Evolutionary conservation across 2,888 invertebrate genomes (phyloP).

Genomic region (Campaea margaritaria): DNA sequence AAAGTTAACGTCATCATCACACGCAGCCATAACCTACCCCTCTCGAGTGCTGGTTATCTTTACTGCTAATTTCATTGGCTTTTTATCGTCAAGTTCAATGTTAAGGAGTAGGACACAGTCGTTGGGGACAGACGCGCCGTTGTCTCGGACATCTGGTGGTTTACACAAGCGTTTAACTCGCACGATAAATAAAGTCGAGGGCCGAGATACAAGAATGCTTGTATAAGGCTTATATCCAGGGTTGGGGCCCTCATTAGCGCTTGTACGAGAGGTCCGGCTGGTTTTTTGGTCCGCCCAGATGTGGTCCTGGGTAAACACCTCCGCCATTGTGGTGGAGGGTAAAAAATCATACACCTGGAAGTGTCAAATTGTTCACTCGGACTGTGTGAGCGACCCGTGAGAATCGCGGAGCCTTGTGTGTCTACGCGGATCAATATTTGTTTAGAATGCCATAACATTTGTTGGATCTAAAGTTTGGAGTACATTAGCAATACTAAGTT

Average conservation of each 20-base stretch:
- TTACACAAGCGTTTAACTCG: slow-evolving; percentile 59
- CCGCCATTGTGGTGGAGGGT: slow-evolving; percentile 70
- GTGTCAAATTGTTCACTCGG: slow-evolving; percentile 84
- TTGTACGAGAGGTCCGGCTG: slow-evolving; percentile 79
- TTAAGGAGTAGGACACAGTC: slow-evolving; percentile 68
- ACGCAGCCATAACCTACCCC: slow-evolving; percentile 68
- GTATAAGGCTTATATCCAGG: slow-evolving; percentile 48
- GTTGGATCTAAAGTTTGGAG: slow-evolving; percentile 14
- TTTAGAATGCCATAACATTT: slow-evolving; percentile 30
- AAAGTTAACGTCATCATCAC: slow-evolving; percentile 38
- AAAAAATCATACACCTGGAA: slow-evolving; percentile 84
- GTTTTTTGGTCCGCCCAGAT: slow-evolving; percentile 82
- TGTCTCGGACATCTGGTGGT: slow-evolving; percentile 73
- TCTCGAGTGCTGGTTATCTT: slow-evolving; percentile 66
- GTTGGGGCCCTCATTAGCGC: slow-evolving; percentile 72
- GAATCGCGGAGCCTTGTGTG: slow-evolving; percentile 59
- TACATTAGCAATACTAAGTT: slow-evolving; percentile 28
- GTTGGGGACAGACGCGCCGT: slow-evolving; percentile 62
- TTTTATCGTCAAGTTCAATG: slow-evolving; percentile 83
- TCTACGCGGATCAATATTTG: slow-evolving; percentile 48
- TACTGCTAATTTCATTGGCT: slow-evolving; percentile 77
- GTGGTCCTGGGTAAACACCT: slow-evolving; percentile 77
- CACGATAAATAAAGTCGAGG: slow-evolving; percentile 70
- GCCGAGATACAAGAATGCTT: slow-evolving; percentile 57
- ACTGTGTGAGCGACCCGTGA: slow-evolving; percentile 76